Evolutionary conservation across 2,888 invertebrate species (phyloP).

Genomic region (Crocallis elinguaria): DNA sequence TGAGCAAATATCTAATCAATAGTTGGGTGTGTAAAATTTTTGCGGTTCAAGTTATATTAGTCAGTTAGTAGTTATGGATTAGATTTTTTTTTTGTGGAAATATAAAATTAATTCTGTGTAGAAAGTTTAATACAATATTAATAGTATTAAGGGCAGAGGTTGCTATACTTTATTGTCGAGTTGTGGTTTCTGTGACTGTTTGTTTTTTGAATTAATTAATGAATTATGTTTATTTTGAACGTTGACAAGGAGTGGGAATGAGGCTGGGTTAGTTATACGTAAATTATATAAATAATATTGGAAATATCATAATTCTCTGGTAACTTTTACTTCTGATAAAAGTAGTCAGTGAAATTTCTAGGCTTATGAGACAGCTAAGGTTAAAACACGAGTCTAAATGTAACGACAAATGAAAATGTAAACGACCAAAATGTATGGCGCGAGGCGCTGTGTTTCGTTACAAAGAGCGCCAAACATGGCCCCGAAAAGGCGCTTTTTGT

Average conservation of each 20-base stretch:
- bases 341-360: not conserved
- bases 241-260: constrained; percentile 17
- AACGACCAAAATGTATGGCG: no score
- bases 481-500: no score
- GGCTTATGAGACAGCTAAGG: no score
- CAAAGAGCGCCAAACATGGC: no score
- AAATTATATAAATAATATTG: no score
- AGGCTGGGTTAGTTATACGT: not conserved
- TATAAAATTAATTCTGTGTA: constrained; percentile 49
- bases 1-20: not conserved
- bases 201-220: constrained; percentile 41
- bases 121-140: constrained; percentile 51
- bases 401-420: no score
- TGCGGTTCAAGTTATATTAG: constrained; percentile 15
- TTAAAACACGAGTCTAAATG: no score
- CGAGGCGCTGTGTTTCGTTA: no score
- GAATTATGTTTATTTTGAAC: constrained; percentile 14
- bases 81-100: constrained; percentile 27
- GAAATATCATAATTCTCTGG: not conserved
- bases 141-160: constrained; percentile 51
- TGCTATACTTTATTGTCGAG: constrained; percentile 31
- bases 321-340: not conserved
- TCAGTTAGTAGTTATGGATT: constrained; percentile 19
- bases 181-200: constrained; percentile 42
- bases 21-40: not conserved